These are phyloP conservation scores for Noctua janthe DNA, from an alignment of 2,888 invertebrate species.

Conservation along the genomic window DNA sequence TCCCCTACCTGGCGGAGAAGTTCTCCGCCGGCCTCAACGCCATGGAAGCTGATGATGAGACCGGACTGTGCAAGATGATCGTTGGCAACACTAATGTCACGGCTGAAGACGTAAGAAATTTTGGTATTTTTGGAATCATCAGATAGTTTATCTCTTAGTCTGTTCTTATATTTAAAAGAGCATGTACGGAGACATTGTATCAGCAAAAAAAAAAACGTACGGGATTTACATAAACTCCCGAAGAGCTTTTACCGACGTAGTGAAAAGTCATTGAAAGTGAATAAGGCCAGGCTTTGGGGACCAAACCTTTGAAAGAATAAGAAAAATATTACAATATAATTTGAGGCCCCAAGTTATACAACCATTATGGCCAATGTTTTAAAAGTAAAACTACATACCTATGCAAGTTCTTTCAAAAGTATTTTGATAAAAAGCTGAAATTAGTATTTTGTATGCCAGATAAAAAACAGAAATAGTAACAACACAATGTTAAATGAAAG, in stretches of 20 bases:
- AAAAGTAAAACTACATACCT: background rate
- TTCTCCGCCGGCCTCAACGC: constrained; percentile 70
- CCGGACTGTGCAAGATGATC: constrained; percentile 68
- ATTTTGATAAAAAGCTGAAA: background rate
- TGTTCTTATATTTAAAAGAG: background rate
- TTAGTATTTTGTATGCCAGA: background rate
- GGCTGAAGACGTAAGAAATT: constrained; percentile 40
- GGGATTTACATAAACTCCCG: background rate
- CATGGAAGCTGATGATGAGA: constrained; percentile 37
- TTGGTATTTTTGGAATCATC: background rate
- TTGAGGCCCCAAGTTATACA: too few species aligned
- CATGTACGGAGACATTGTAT: background rate
- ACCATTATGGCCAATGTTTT: background rate
- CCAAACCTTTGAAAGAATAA: background rate
- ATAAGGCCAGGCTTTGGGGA: background rate
- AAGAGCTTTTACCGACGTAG: background rate
- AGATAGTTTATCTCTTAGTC: background rate
- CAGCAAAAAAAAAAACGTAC: too few species aligned
- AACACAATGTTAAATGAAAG: constrained; percentile 37
- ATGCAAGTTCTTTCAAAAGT: background rate
- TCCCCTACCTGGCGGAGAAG: constrained; percentile 85
- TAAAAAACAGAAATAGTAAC: constrained; percentile 1
- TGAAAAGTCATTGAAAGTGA: background rate
- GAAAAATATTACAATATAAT: background rate
- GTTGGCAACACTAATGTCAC: constrained; percentile 48